Percentiles rank a stretch among this genome's conserved stretches.
phyloP scores from a whole-genome alignment of 2,113 vertebrate genomes.

The Dasyurus viverrinus region DNA sequence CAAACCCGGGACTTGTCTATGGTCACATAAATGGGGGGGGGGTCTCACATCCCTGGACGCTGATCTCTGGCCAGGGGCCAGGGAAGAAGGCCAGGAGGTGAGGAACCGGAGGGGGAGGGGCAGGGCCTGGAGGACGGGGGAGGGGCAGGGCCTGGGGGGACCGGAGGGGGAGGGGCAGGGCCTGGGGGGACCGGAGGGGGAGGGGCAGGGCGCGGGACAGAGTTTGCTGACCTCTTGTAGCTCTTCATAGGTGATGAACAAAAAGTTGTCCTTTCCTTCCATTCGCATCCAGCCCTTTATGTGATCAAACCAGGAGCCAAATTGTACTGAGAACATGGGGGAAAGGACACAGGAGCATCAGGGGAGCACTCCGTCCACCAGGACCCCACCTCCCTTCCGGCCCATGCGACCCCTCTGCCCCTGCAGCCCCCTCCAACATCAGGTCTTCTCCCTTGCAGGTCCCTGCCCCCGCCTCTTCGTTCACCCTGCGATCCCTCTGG shows the following conservation, averaged over 20 bases:
- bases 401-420: not conserved
- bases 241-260: slow-evolving; percentile 81
- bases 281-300: slow-evolving; percentile 82
- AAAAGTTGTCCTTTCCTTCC: slow-evolving; percentile 77
- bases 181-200: fast-evolving
- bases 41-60: too few relatives aligned
- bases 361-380: not conserved
- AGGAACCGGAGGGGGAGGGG: too few relatives aligned
- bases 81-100: fast-evolving
- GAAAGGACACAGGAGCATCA: not conserved
- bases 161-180: fast-evolving
- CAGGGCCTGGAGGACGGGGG: too few relatives aligned
- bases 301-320: slow-evolving; percentile 84
- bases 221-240: slow-evolving; percentile 75
- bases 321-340: slow-evolving; percentile 68
- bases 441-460: not conserved
- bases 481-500: not conserved
- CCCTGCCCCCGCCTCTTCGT: not conserved
- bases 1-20: not conserved
- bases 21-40: too few relatives aligned
- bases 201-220: not conserved
- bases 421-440: not conserved
- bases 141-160: too few relatives aligned
- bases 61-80: not conserved
- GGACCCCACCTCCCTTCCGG: fast-evolving